phyloP scores from a whole-genome alignment of 2,888 invertebrate genomes.

The Atherix ibis region DNA sequence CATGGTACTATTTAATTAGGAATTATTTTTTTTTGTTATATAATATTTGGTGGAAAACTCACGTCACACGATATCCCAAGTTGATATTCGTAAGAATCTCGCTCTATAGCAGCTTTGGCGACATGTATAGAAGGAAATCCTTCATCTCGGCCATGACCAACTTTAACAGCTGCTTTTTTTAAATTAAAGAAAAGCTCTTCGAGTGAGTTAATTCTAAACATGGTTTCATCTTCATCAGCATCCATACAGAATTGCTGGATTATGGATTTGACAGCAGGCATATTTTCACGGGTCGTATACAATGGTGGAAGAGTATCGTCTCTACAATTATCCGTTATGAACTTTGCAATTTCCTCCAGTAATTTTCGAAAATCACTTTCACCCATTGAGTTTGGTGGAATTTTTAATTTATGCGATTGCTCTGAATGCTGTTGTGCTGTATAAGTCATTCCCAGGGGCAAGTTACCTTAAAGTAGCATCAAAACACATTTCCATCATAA shows the following conservation, averaged over 20 bases:
- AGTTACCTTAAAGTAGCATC: not conserved
- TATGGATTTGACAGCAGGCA: slow-evolving; percentile 21
- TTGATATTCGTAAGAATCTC: slow-evolving; percentile 23
- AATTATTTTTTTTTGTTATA: not conserved
- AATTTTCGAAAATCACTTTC: slow-evolving; percentile 23
- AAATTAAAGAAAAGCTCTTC: slow-evolving; percentile 23
- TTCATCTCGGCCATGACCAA: slow-evolving; percentile 16
- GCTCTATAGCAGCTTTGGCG: slow-evolving; percentile 20
- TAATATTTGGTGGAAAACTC: slow-evolving; percentile 10
- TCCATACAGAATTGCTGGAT: slow-evolving; percentile 7
- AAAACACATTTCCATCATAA: not conserved
- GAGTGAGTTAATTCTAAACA: slow-evolving; percentile 18
- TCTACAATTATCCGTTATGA: slow-evolving; percentile 22
- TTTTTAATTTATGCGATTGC: slow-evolving; percentile 33
- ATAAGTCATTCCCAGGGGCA: slow-evolving; percentile 32
- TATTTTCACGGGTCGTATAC: slow-evolving; percentile 25
- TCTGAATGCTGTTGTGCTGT: slow-evolving; percentile 31
- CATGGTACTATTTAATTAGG: slow-evolving; percentile 26
- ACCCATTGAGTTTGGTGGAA: slow-evolving; percentile 29
- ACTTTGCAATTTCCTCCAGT: slow-evolving; percentile 28
- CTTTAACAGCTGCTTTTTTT: slow-evolving; percentile 21
- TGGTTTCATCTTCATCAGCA: slow-evolving; percentile 13
- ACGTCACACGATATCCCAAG: slow-evolving; percentile 27
- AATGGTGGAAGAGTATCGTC: slow-evolving; percentile 25
- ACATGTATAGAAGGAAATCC: slow-evolving; percentile 14